Conservation (phyloP, 2,113 vertebrate species). For the Xenopus borealis region DNA sequence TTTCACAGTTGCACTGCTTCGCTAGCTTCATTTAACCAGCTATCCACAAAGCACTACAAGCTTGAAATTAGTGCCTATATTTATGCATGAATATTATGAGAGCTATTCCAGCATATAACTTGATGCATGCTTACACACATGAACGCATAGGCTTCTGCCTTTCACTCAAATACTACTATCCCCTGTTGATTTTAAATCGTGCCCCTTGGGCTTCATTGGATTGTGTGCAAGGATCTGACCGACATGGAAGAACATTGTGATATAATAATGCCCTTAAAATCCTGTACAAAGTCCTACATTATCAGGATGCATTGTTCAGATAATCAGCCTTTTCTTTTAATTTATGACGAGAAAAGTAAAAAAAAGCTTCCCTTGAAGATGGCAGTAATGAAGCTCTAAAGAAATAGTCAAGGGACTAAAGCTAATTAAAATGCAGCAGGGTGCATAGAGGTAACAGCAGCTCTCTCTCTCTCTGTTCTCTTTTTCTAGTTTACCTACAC, state of each 20-base stretch:
- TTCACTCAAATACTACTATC: conserved; percentile 34
- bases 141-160: conserved; percentile 38
- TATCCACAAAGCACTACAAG: conserved; percentile 15
- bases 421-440: conserved; percentile 85
- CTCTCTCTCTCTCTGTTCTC: conserved; percentile 55
- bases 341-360: conserved; percentile 59
- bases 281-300: conserved; percentile 43
- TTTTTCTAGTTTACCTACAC: conserved; percentile 64
- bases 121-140: conserved; percentile 44
- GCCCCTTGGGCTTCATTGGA: conserved; percentile 33
- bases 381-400: conserved; percentile 69
- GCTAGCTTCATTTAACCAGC: conserved; percentile 42
- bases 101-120: conserved; percentile 41
- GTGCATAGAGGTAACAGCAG: conserved; percentile 63
- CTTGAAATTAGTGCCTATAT: conserved; percentile 40
- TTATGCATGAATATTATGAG: conserved; percentile 44
- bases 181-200: conserved; percentile 43
- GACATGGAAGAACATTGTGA: neutral
- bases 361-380: conserved; percentile 58
- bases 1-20: conserved; percentile 26
- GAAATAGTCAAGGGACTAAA: conserved; percentile 65
- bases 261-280: conserved; percentile 49
- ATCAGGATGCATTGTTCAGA: conserved; percentile 51
- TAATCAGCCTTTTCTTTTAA: conserved; percentile 60
- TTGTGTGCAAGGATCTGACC: conserved; percentile 18